phyloP scores from a whole-genome alignment of 2,113 vertebrate genomes.

The Malurus melanocephalus region DNA sequence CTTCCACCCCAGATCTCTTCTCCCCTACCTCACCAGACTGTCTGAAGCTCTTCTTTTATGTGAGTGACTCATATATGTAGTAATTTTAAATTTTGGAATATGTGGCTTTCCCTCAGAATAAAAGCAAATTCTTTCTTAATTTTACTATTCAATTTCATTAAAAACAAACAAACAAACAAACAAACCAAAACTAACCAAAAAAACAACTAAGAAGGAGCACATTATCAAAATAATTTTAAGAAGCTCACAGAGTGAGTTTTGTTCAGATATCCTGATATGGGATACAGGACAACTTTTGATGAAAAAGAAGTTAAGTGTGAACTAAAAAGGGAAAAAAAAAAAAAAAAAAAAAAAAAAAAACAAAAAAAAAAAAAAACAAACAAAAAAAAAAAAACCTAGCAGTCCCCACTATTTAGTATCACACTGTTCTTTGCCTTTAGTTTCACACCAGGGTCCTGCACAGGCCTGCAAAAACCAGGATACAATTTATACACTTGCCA shows the following conservation, averaged over 20 bases:
- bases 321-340: not conserved
- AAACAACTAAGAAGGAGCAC: not conserved
- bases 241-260: not conserved
- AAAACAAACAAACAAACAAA: not conserved
- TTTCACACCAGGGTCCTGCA: not conserved
- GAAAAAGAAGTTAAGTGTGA: not conserved
- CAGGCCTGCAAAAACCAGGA: not conserved
- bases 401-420: not conserved
- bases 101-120: not conserved
- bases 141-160: not conserved
- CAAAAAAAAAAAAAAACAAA: too few species aligned
- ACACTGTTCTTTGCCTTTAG: not conserved
- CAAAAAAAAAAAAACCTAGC: not conserved
- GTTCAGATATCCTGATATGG: not conserved
- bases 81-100: not conserved
- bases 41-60: not conserved
- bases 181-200: too few species aligned
- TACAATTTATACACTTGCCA: not conserved
- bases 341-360: rapidly evolving
- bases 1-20: rapidly evolving
- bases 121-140: not conserved
- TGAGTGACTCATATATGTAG: not conserved
- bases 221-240: not conserved
- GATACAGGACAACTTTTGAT: not conserved
- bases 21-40: not conserved